These are phyloP conservation scores for Paramormyrops hopkinsi DNA, from an alignment of 2,797 vertebrate species.

Conservation along the genomic window DNA sequence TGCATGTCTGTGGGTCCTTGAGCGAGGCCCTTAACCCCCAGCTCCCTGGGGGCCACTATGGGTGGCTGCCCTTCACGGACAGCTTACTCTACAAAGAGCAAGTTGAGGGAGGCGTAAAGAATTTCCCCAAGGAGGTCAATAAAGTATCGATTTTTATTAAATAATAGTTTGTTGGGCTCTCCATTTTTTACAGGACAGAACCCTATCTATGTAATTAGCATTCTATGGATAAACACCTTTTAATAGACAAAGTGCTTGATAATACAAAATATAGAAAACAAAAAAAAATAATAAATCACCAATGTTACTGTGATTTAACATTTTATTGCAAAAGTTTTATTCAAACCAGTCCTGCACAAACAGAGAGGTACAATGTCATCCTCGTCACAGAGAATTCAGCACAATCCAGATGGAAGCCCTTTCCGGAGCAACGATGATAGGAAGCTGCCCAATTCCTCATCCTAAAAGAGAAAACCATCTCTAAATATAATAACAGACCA, in stretches of 20 bases:
- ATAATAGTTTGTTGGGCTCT: not conserved
- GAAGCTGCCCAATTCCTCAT: conserved; percentile 92
- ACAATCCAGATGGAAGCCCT: conserved; percentile 71
- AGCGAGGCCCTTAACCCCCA: no score
- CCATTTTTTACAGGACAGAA: not conserved
- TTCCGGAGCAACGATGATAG: conserved; percentile 87
- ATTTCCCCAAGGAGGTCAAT: no score
- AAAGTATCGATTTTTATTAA: not conserved
- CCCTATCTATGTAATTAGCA: not conserved
- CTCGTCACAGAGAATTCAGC: conserved; percentile 41
- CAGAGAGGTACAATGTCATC: conserved; percentile 11
- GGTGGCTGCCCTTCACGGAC: no score
- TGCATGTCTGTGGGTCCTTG: no score
- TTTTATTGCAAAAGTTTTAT: conserved; percentile 46
- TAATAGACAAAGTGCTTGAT: not conserved
- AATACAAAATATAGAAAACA: not conserved
- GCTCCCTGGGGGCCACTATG: no score
- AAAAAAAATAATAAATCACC: not conserved
- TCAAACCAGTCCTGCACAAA: conserved; percentile 28
- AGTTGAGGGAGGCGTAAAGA: no score
- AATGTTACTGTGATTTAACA: not conserved
- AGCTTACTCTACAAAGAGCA: no score
- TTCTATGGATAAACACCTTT: no score
- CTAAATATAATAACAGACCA: not conserved
- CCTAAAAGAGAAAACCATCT: conserved; percentile 53